Base-by-base conservation (phyloP, 37 sponge, comb jelly and placozoan species). In the Lycopodina hypogea region DNA sequence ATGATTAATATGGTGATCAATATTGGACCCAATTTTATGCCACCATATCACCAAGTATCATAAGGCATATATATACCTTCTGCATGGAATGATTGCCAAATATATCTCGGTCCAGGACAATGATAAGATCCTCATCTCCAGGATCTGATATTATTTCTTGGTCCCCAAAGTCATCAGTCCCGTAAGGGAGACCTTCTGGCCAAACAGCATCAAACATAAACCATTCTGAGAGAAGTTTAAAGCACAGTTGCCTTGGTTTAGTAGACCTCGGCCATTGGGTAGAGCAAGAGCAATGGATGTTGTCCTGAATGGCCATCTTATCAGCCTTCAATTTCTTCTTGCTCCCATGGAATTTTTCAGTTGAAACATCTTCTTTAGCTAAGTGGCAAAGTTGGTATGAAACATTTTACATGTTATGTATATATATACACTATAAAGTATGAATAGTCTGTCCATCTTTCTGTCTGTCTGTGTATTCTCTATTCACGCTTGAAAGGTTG, bases 11-110 rank as follows among this genome's bases (percentile, higher is more conserved):
- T n/a, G n/a, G n/a, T n/a, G n/a, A n/a, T n/a, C n/a, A n/a, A n/a
- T n/a, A n/a, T n/a, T n/a, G n/a, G n/a, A n/a, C n/a, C n/a, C n/a
- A n/a, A n/a, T n/a, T n/a, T n/a, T n/a, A n/a, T n/a, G n/a, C n/a
- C n/a, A n/a, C n/a, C n/a, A n/a, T n/a, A n/a, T n/a, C n/a, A n/a
- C n/a, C n/a, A n/a, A n/a, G n/a, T n/a, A n/a, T n/a, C n/a, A n/a
- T n/a, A n/a, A n/a, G n/a, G n/a, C 18, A 6, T 12, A 3, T 6
- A 65, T 15, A 32, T 30, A 65, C 66, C 66, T 30, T 65, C 17
- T 32, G 3, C 66, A 65, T 65, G 66, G 66, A 65, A 32, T 65
- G 66, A 12, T 65, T 65, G 35, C 66, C 66, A 65, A 32, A 65
- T 2, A 3, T 7, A 32, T 65, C 66, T 7, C 35, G 30, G 34